Conservation (phyloP, 1,140 invertebrate genomes). For the Heliconius hermathena region DNA sequence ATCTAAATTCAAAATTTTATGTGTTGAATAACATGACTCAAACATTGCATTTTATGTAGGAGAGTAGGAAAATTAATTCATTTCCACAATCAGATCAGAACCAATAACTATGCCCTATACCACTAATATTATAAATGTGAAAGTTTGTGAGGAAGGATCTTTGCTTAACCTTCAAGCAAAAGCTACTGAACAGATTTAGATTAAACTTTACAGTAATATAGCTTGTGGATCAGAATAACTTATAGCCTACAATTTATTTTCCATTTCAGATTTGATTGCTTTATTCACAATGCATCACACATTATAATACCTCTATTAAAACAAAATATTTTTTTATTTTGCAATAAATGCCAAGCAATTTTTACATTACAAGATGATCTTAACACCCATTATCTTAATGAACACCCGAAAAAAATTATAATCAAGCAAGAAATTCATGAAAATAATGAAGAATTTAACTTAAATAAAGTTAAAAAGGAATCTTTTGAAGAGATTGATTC, state of each 20-base stretch:
- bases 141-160: too few relatives aligned
- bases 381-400: conserved; percentile 29
- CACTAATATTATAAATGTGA: too few relatives aligned
- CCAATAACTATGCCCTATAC: too few relatives aligned
- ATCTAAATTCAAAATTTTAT: too few relatives aligned
- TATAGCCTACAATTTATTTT: conserved; percentile 4
- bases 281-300: conserved; percentile 57
- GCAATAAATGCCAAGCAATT: conserved; percentile 44
- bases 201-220: too few relatives aligned
- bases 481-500: conserved; percentile 17
- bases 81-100: too few relatives aligned
- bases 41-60: too few relatives aligned
- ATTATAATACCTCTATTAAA: conserved; percentile 60
- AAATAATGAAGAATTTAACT: conserved; percentile 6
- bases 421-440: conserved; percentile 12
- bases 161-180: too few relatives aligned
- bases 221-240: too few relatives aligned
- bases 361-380: conserved; percentile 42
- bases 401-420: conserved; percentile 19
- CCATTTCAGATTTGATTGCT: conserved; percentile 52
- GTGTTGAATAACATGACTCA: too few relatives aligned
- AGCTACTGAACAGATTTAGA: too few relatives aligned
- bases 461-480: conserved; percentile 31
- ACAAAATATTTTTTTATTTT: conserved; percentile 18
- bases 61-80: too few relatives aligned